A percentile compares a stretch with the other conserved stretches of the same genome.
phyloP scores from a whole-genome alignment of 2,113 vertebrate genomes.

The Prietella phreatophila region DNA sequence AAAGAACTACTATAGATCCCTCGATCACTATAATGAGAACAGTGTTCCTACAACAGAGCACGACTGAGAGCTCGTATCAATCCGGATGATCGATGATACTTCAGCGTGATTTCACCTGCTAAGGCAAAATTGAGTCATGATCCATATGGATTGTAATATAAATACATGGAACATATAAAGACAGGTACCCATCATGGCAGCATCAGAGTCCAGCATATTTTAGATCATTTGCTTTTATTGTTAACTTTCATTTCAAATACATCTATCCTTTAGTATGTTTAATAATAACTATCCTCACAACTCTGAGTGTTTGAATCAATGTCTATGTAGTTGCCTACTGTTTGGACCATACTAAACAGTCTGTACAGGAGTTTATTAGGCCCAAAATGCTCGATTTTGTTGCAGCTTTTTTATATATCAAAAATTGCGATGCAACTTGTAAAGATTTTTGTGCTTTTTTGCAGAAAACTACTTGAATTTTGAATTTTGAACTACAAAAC shows the following conservation, averaged over 20 bases:
- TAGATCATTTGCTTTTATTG: neutral
- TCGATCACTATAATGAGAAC: constrained; percentile 45
- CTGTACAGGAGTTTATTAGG: no score
- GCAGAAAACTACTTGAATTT: no score
- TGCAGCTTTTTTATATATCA: no score
- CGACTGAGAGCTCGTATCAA: constrained; percentile 38
- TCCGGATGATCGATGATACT: constrained; percentile 38
- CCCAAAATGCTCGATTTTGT: no score
- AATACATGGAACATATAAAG: constrained; percentile 8
- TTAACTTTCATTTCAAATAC: neutral
- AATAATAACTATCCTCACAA: neutral
- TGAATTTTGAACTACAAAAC: no score
- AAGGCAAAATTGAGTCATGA: constrained; percentile 25
- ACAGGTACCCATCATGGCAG: neutral
- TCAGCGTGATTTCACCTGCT: constrained; percentile 29
- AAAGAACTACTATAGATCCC: constrained; percentile 51
- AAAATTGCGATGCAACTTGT: no score
- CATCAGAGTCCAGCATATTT: neutral
- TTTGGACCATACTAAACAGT: no score
- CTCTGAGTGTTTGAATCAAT: neutral
- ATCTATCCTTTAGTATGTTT: neutral
- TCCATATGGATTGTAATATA: constrained; percentile 12
- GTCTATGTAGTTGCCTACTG: neutral
- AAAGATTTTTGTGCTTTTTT: no score
- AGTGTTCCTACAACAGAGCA: constrained; percentile 43